A percentile compares a stretch with the other conserved stretches of the same genome.
These are phyloP conservation scores for Nomada ferruginata DNA, from an alignment of 2,888 invertebrate genomes.

Conservation along the genomic window DNA sequence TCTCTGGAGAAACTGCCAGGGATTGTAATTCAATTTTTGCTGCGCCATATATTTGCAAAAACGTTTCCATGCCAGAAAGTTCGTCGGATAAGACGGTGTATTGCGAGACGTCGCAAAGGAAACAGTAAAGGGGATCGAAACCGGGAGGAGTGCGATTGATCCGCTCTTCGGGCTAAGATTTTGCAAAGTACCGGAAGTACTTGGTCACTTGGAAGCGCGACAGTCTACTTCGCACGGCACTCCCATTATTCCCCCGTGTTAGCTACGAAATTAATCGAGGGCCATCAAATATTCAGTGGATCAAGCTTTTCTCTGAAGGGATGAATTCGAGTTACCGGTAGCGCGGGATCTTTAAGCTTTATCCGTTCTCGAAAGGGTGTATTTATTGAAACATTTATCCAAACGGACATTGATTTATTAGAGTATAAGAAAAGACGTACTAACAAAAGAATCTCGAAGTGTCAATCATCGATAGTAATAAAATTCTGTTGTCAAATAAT, in stretches of 20 bases:
- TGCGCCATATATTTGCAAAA: background rate
- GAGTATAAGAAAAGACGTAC: too few species aligned
- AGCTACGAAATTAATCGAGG: slow-evolving; percentile 55
- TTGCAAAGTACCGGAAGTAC: slow-evolving; percentile 37
- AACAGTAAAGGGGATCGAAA: background rate
- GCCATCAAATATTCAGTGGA: slow-evolving; percentile 51
- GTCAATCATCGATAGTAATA: too few species aligned
- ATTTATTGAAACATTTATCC: background rate
- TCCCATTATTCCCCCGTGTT: slow-evolving; percentile 31
- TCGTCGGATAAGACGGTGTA: slow-evolving; percentile 15
- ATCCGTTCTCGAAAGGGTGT: background rate
- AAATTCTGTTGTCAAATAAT: too few species aligned
- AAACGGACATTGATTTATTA: too few species aligned
- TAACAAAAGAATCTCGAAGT: too few species aligned
- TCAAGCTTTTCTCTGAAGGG: slow-evolving; percentile 8
- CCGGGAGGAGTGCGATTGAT: slow-evolving; percentile 15
- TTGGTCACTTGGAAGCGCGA: slow-evolving; percentile 17
- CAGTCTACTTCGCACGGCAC: slow-evolving; percentile 13
- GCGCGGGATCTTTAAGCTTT: background rate
- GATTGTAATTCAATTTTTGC: slow-evolving; percentile 10
- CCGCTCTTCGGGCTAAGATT: slow-evolving; percentile 13
- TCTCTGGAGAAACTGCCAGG: background rate
- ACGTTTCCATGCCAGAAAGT: background rate
- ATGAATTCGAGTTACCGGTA: background rate
- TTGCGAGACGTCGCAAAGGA: background rate